phyloP scores from a whole-genome alignment of 2,888 invertebrate species.

The Xestia c-nigrum region DNA sequence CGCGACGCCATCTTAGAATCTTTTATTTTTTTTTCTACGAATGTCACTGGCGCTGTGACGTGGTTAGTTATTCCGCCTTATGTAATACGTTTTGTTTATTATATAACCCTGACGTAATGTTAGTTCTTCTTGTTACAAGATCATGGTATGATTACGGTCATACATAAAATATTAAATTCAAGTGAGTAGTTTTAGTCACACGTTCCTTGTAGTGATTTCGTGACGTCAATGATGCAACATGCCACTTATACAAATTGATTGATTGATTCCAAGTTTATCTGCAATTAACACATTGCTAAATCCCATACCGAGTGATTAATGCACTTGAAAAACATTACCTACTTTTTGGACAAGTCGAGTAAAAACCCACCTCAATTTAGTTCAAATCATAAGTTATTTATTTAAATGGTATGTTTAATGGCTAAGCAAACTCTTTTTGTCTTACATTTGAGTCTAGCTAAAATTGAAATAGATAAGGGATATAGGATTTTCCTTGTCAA shows the following conservation, averaged over 20 bases:
- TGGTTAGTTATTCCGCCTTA: slow-evolving; percentile 40
- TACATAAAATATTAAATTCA: slow-evolving; percentile 39
- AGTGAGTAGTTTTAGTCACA: slow-evolving; percentile 32
- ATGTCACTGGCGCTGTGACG: slow-evolving; percentile 59
- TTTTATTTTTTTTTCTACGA: slow-evolving; percentile 48
- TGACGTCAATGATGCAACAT: slow-evolving; percentile 36
- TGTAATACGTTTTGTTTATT: slow-evolving; percentile 55
- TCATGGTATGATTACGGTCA: slow-evolving; percentile 20
- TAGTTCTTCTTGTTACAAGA: slow-evolving; percentile 49
- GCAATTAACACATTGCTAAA: background rate
- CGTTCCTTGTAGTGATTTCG: background rate
- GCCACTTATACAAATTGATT: slow-evolving; percentile 13
- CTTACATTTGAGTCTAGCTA: background rate
- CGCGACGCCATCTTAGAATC: slow-evolving; percentile 60
- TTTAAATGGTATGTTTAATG: background rate
- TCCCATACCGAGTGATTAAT: background rate
- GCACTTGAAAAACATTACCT: background rate
- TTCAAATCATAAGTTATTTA: no score
- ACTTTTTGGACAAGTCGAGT: background rate
- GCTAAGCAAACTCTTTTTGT: background rate
- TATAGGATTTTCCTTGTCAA: slow-evolving; percentile 29
- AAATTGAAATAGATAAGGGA: background rate
- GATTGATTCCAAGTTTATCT: slow-evolving; percentile 31
- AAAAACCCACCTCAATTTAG: background rate
- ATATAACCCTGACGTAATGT: slow-evolving; percentile 59